Evolutionary conservation across 1,140 invertebrate species (phyloP), one percentile per base, ranked within the genome.

Genomic region (Panulirus ornatus): DNA sequence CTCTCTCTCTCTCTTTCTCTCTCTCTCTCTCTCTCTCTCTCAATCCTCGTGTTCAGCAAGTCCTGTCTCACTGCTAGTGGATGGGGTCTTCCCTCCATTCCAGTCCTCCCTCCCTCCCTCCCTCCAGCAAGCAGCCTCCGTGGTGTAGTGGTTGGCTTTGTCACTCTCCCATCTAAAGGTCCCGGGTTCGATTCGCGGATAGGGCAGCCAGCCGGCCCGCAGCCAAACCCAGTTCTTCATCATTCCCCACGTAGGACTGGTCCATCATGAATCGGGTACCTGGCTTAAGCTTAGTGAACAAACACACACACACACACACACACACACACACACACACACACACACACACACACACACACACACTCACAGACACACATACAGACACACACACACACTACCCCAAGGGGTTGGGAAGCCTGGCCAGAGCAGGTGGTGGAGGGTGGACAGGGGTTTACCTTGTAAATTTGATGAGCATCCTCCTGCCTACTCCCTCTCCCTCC

Each of bases 1-100:
- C 19, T 70, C 54, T 42, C 11, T 70, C 63, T 42, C 54, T 70
- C 34, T 70, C 34, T 40, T 34, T 44, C 81, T 27, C 63, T 70
- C 38, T 47, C 82, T 84, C 82, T 42, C 38, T 42, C 82, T 44
- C 82, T 42, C 22, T 14, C 19, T 63, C 47, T 63, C n/a, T 2
- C 27, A 16, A 11, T 27, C 54, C 30, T 38, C 22, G 44, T 2
- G n/a, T 2, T 44, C 78, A 5, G 2, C n/a, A 34, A 2, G 3
- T 79, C 76, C 36, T 44, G 14, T 6, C 30, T 11, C 30, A 8
- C 30, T 11, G 8, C 70, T 34, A 22, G 8, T 27, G 8, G 8
- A 40, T 44, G 22, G 22, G 34, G 30, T 1, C 27, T 54, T 47
- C 30, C 30, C 76, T 47, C 47, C 27, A 1, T 44, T 30, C 14